These are phyloP conservation scores for Orthonyx spaldingii DNA, from an alignment of 2,113 vertebrate species.

Conservation along the genomic window DNA sequence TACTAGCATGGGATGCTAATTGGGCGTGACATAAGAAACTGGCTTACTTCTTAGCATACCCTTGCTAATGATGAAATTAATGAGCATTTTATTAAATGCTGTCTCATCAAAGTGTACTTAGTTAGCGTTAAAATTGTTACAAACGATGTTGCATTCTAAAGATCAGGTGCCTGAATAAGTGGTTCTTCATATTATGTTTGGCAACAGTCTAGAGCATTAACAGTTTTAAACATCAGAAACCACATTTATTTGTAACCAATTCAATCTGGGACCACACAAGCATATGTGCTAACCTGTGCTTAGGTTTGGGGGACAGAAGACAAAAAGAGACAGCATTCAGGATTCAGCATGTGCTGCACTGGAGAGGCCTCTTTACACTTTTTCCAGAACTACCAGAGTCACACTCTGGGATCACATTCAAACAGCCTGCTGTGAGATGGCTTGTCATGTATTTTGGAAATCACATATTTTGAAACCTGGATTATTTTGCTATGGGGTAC, in stretches of 20 bases:
- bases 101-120: constrained; percentile 90
- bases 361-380: neutral
- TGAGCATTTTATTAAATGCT: constrained; percentile 94
- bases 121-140: constrained; percentile 87
- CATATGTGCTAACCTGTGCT: neutral
- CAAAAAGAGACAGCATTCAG: neutral
- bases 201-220: constrained; percentile 56
- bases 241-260: neutral
- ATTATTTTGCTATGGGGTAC: neutral
- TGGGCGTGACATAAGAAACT: constrained; percentile 98
- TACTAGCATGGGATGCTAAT: constrained; percentile 98
- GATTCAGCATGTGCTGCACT: neutral
- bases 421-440: neutral
- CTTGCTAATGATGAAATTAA: constrained; percentile 92
- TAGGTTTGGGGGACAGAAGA: neutral
- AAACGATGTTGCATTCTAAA: constrained; percentile 80
- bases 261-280: neutral
- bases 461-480: neutral
- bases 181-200: constrained; percentile 69
- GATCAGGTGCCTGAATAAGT: constrained; percentile 75
- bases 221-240: constrained; percentile 53
- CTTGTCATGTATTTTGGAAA: neutral
- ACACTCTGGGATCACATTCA: neutral
- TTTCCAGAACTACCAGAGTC: neutral
- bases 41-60: constrained; percentile 92